Evolutionary conservation across 2,797 vertebrate species (phyloP).

Genomic region (Denticeps clupeoides): DNA sequence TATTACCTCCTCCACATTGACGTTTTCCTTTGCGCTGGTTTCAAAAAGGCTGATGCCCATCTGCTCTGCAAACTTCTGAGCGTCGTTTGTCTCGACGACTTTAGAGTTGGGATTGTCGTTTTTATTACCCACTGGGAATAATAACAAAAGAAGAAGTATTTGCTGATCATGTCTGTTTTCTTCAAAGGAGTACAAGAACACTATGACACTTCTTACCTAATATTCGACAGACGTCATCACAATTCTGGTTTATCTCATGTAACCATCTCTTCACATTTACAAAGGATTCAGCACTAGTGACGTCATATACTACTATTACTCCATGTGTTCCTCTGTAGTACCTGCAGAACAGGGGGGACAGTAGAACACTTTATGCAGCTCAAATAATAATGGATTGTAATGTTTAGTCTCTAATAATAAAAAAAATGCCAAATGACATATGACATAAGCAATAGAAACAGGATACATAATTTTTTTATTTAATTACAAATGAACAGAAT

Average conservation of each 20-base stretch:
- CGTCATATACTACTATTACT: conserved; percentile 96
- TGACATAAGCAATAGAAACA: too few relatives aligned
- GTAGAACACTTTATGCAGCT: too few relatives aligned
- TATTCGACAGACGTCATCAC: conserved; percentile 97
- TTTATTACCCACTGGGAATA: conserved; percentile 85
- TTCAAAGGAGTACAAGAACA: neutral
- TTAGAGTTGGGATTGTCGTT: conserved; percentile 94
- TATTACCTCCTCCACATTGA: conserved; percentile 99
- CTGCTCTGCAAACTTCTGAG: conserved; percentile 96
- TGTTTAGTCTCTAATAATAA: too few relatives aligned
- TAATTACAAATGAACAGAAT: too few relatives aligned
- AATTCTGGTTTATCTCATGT: conserved; percentile 98
- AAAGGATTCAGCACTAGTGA: conserved; percentile 95
- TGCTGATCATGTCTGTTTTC: neutral
- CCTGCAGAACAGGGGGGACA: conserved; percentile 43
- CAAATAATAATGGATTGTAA: too few relatives aligned
- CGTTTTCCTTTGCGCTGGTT: conserved; percentile 97
- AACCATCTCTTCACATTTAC: conserved; percentile 99
- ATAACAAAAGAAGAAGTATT: neutral
- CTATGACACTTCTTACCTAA: conserved; percentile 64
- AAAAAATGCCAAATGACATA: too few relatives aligned
- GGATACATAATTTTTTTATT: too few relatives aligned
- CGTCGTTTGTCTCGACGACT: conserved; percentile 95
- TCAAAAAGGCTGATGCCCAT: conserved; percentile 97
- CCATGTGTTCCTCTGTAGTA: conserved; percentile 97